Base-by-base conservation (phyloP, 2,113 vertebrate genomes). In the Notechis scutatus region DNA sequence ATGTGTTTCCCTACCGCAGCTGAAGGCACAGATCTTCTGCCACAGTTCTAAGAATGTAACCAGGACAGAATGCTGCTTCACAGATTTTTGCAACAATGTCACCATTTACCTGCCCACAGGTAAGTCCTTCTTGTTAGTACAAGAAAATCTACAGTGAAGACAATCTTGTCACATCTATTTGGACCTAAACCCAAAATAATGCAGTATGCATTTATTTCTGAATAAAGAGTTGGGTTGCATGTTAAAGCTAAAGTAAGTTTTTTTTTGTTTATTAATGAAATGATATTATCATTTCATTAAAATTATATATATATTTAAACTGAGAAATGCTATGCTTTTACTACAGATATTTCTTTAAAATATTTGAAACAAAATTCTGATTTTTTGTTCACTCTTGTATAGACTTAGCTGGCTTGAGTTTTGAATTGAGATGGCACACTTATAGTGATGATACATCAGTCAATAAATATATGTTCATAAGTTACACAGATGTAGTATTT, bases 61-160 rank as follows among this genome's bases (percentile, higher is more conserved):
- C n/a, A 98, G 97, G 96, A 99, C 98, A 0, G 98, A 98, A 96
- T 99, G 99, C 98, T 99, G 99, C 98, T 99, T 99, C 96, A 99
- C 98, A 0, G 98, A 99, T 97, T 99, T 99, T 98, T 99, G 99
- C 97, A 99, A 99, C 97, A 99, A 99, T 39, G 97, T 98, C 97
- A 99, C 99, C 0, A 97, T 99, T 26, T 98, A 97, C 92, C 97
- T 99, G 93, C 97, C 98, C 1, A 26, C 97, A 92, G 98, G 99
- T 99, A 97, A 97, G 97, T 59, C 64, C 54, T 0, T 55, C 56
- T 52, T 23, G 10, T n/a, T 34, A 87, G 56, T 23, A 86, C 29
- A 52, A 61, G 81, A 50, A 87, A n/a, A 55, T 23, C 5, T 69
- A 69, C 5, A 6, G 64, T 74, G 64, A 74, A 34, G 64, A 15